Evolutionary conservation across 2,113 vertebrate genomes (phyloP).

Genomic region (Gallinago paraguaiae): DNA sequence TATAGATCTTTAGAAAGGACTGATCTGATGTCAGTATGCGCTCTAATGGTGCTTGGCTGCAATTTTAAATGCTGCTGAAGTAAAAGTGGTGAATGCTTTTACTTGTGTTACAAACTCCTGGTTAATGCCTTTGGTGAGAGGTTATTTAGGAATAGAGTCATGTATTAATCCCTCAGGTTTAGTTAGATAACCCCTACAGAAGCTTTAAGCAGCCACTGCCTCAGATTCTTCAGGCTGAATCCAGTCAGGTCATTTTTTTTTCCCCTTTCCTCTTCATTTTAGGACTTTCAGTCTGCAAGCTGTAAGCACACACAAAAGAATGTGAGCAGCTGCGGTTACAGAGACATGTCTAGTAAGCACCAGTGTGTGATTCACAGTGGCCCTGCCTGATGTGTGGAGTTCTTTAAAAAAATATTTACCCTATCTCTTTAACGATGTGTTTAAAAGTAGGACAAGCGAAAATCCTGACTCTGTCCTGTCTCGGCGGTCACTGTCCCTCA

Average conservation of each 20-base stretch:
- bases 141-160: background rate
- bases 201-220: background rate
- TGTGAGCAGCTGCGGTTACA: background rate
- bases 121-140: background rate
- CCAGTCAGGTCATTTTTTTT: background rate
- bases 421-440: background rate
- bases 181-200: background rate
- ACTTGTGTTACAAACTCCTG: background rate
- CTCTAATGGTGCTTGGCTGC: background rate
- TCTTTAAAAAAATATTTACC: background rate
- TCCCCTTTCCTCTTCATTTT: background rate
- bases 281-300: background rate
- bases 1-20: background rate
- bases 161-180: constrained; percentile 17
- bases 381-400: background rate
- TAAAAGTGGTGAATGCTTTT: background rate
- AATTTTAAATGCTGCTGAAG: background rate
- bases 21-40: background rate
- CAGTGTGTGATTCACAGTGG: background rate
- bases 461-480: background rate
- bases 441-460: background rate
- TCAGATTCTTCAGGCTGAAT: background rate
- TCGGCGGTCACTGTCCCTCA: background rate
- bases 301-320: background rate
- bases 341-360: background rate